These are phyloP conservation scores for Harpalus rubripes DNA, from an alignment of 2,888 invertebrate genomes.

Conservation along the genomic window DNA sequence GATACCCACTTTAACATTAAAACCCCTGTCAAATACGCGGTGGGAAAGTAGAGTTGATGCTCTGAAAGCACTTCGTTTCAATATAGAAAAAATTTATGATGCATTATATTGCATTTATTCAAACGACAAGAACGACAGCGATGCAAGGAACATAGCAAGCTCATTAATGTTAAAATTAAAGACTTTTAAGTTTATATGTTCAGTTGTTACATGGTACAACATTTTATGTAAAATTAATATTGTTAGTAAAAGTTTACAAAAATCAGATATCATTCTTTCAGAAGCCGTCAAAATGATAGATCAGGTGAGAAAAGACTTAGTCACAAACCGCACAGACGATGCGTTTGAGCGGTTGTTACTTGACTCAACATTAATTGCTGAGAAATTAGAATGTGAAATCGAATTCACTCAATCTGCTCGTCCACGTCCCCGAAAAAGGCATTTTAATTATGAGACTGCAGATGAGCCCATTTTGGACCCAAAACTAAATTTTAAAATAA, in stretches of 20 bases:
- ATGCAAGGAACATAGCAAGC: neutral
- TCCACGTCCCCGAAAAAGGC: too few species aligned
- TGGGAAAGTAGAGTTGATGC: conserved; percentile 69
- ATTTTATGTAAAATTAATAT: neutral
- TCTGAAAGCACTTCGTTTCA: conserved; percentile 67
- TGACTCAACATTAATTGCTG: too few species aligned
- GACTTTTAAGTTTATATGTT: conserved; percentile 61
- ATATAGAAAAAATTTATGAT: conserved; percentile 68
- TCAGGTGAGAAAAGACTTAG: too few species aligned
- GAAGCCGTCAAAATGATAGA: too few species aligned
- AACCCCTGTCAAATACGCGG: conserved; percentile 69
- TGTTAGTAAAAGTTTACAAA: neutral
- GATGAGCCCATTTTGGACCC: too few species aligned
- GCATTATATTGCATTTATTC: conserved; percentile 65
- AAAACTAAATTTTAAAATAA: too few species aligned
- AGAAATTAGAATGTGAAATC: too few species aligned
- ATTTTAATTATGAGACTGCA: too few species aligned
- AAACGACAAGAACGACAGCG: neutral
- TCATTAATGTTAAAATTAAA: conserved; percentile 59
- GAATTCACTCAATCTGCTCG: too few species aligned
- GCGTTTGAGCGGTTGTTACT: too few species aligned
- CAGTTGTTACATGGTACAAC: neutral
- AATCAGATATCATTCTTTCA: neutral
- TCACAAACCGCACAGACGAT: too few species aligned
- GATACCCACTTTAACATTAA: conserved; percentile 68